These are phyloP conservation scores for Heterotilapia buettikoferi DNA, from an alignment of 2,113 vertebrate genomes.

Conservation along the genomic window DNA sequence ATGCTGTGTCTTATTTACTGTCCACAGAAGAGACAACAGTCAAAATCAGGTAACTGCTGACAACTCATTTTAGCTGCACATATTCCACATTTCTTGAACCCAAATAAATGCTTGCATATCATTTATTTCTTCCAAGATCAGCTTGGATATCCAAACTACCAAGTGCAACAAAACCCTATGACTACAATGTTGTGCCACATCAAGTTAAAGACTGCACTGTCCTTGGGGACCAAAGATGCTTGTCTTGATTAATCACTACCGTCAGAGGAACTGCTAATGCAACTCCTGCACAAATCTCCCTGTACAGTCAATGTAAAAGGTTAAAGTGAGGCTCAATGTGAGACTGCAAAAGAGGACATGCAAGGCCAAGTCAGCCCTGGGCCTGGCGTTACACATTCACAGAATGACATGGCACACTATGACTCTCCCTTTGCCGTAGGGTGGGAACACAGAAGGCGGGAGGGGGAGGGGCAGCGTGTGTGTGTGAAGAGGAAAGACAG, in stretches of 20 bases:
- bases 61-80: neutral
- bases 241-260: conserved; percentile 31
- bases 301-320: conserved; percentile 44
- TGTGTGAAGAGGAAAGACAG: conserved; percentile 46
- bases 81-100: neutral
- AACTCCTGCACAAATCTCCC: conserved; percentile 17
- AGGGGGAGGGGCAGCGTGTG: neutral
- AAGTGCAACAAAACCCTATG: neutral
- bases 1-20: neutral
- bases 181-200: neutral
- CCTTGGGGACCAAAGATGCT: conserved; percentile 21
- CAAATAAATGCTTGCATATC: neutral
- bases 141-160: neutral
- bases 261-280: conserved; percentile 22
- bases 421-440: conserved; percentile 56
- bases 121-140: neutral
- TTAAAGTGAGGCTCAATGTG: conserved; percentile 48
- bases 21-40: neutral
- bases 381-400: conserved; percentile 59
- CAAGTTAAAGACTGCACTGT: neutral
- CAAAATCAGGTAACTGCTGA: neutral
- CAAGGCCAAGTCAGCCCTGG: conserved; percentile 54
- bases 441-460: conserved; percentile 42
- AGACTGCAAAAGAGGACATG: conserved; percentile 60
- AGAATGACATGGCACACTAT: conserved; percentile 68